These are phyloP conservation scores for Halcyon chelicuti DNA, from an alignment of 2,797 vertebrate genomes.

Conservation along the genomic window DNA sequence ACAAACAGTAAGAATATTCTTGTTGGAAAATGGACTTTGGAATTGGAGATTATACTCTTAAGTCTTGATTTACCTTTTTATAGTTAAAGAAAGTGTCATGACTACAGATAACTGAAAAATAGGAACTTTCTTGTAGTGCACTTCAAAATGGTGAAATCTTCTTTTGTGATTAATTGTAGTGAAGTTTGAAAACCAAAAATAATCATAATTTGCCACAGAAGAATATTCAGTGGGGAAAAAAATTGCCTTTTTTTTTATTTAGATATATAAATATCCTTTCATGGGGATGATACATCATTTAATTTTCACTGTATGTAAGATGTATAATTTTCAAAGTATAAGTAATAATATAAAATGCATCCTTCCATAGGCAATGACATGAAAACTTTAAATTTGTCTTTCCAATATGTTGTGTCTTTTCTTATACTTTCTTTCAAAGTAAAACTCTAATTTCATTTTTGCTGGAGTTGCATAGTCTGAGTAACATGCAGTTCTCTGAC, in stretches of 20 bases:
- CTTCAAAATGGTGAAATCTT: neutral
- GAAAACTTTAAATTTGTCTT: neutral
- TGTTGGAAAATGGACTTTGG: neutral
- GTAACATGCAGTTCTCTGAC: neutral
- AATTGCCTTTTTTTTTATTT: neutral
- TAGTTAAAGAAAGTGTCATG: neutral
- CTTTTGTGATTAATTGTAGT: neutral
- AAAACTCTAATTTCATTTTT: neutral
- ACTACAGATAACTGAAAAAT: neutral
- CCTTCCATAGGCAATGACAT: neutral
- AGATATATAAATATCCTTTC: neutral
- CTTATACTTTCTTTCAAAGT: neutral
- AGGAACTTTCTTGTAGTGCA: neutral
- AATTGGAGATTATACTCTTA: neutral
- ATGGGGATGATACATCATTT: neutral
- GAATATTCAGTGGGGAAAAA: neutral
- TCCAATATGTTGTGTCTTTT: neutral
- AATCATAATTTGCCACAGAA: neutral
- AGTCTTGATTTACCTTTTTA: neutral
- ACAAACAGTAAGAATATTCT: neutral
- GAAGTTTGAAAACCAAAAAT: neutral
- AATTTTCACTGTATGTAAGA: neutral
- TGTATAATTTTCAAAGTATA: neutral
- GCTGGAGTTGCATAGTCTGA: neutral
- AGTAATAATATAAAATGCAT: neutral